Conservation (phyloP, 2,888 invertebrate species). For the Ormyrus pomaceus region DNA sequence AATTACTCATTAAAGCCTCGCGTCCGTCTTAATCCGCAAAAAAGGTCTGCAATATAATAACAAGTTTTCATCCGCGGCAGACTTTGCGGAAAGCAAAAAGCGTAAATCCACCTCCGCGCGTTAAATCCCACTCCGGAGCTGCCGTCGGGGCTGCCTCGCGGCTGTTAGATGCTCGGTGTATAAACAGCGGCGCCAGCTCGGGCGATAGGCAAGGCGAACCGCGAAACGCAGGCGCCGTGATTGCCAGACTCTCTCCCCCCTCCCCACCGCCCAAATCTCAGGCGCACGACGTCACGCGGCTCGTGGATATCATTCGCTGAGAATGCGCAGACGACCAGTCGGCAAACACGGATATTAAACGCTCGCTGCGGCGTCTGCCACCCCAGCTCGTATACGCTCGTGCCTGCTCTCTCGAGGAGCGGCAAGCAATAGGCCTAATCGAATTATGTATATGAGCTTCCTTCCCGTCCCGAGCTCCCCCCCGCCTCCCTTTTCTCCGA, state of each 20-base stretch:
- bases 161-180: background rate
- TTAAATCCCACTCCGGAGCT: too few species aligned
- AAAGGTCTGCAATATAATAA: too few species aligned
- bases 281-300: background rate
- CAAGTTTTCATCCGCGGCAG: background rate
- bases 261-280: background rate
- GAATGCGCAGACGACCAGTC: slow-evolving; percentile 59
- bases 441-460: slow-evolving; percentile 53
- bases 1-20: too few species aligned
- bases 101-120: too few species aligned
- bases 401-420: too few species aligned
- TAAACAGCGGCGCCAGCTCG: background rate
- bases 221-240: slow-evolving; percentile 36
- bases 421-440: slow-evolving; percentile 44
- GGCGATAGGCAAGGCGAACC: background rate
- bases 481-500: background rate
- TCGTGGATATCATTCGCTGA: slow-evolving; percentile 2
- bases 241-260: slow-evolving; percentile 10
- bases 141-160: too few species aligned
- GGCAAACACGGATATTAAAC: slow-evolving; percentile 53
- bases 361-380: too few species aligned
- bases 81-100: background rate
- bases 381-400: too few species aligned
- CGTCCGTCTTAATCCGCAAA: too few species aligned
- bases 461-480: slow-evolving; percentile 45